phyloP scores from a whole-genome alignment of 2,888 invertebrate species.

The Hyposoter dolosus region DNA sequence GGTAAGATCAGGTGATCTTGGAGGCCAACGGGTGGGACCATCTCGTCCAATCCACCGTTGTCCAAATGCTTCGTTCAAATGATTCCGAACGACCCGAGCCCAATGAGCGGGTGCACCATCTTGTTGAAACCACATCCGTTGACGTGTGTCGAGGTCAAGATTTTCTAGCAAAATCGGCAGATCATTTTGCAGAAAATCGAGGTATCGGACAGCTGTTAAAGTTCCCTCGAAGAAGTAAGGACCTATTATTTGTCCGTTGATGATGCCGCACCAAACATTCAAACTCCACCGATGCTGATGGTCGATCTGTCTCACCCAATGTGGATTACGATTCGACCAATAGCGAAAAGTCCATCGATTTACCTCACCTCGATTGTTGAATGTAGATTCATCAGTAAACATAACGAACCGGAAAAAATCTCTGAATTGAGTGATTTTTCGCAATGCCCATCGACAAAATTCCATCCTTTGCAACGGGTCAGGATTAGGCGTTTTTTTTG shows the following conservation, averaged over 20 bases:
- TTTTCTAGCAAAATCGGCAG: constrained; percentile 33
- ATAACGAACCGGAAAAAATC: constrained; percentile 23
- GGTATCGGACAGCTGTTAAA: constrained; percentile 65
- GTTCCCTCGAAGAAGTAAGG: constrained; percentile 67
- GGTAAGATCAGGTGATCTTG: constrained; percentile 42
- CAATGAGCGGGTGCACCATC: constrained; percentile 27
- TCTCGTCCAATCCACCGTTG: constrained; percentile 47
- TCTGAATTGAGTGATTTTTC: background rate
- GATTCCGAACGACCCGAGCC: constrained; percentile 15
- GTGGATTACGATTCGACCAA: constrained; percentile 58
- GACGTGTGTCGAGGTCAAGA: constrained; percentile 12
- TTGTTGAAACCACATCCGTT: constrained; percentile 37
- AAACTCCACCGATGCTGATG: constrained; percentile 58
- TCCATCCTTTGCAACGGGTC: constrained; percentile 15
- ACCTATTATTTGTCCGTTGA: constrained; percentile 63
- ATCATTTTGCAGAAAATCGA: no score
- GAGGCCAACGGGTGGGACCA: constrained; percentile 50
- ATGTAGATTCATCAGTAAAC: constrained; percentile 37
- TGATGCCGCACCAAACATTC: constrained; percentile 59
- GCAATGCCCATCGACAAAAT: constrained; percentile 24
- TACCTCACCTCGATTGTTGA: constrained; percentile 20
- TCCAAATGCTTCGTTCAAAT: constrained; percentile 13
- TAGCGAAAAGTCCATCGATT: constrained; percentile 34
- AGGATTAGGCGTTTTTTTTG: constrained; percentile 6
- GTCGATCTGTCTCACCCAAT: constrained; percentile 50